Evolutionary conservation across 2,888 invertebrate species (phyloP).

Genomic region (Drosophila subquinaria): DNA sequence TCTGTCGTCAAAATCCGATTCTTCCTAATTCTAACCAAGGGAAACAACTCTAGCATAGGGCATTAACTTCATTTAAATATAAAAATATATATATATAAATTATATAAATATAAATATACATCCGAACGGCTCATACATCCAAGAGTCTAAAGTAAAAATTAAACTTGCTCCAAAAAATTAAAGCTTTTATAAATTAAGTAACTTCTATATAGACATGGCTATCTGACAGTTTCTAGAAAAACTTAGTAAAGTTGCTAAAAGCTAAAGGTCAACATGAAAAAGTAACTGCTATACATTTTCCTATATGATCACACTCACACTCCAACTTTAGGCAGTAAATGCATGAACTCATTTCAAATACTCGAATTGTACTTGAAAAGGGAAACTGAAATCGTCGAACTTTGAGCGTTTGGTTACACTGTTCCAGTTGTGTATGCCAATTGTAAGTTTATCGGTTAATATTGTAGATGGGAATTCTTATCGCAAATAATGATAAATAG

Average conservation of each 20-base stretch:
- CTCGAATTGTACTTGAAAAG: neutral
- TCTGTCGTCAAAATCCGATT: too few relatives aligned
- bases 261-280: too few relatives aligned
- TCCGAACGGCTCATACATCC: too few relatives aligned
- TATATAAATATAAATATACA: too few relatives aligned
- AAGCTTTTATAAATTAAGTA: too few relatives aligned
- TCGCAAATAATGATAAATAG: constrained; percentile 12
- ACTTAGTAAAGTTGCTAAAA: neutral
- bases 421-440: constrained; percentile 7
- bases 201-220: too few relatives aligned
- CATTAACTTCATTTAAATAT: too few relatives aligned
- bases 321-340: neutral
- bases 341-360: neutral
- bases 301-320: neutral
- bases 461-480: constrained; percentile 4
- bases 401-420: constrained; percentile 1
- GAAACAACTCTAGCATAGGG: too few relatives aligned
- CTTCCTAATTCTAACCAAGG: too few relatives aligned
- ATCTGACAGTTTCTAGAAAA: neutral
- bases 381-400: neutral
- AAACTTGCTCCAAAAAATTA: too few relatives aligned
- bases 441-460: neutral
- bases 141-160: too few relatives aligned
- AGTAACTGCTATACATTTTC: neutral
- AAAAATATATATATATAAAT: too few relatives aligned